Base-by-base conservation (phyloP, 1,140 invertebrate species). In the Trypoxylus dichotomus region DNA sequence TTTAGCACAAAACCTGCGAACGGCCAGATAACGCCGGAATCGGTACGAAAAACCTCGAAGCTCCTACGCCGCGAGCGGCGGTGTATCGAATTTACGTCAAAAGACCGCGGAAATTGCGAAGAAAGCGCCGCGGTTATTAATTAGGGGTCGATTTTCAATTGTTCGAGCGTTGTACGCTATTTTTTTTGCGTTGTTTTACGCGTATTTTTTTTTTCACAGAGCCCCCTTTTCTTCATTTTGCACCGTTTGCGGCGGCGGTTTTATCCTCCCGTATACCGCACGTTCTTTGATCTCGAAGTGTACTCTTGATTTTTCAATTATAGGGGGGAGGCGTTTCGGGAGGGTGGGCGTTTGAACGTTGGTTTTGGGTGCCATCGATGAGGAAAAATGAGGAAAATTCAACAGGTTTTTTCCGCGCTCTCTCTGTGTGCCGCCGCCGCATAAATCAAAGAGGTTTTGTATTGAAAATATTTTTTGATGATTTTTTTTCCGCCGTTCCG, bases 251-350 rank as follows among this genome's bases (percentile, higher is more conserved):
- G 47, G 47, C 47, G 8, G 21, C 6, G 27, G 21, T 68, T 68
- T 24, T 24, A 68, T 68, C 60, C 60, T n/a, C 60, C 25, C 19
- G 21, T 54, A 54, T 54, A 68, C 24, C 60, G 60, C 11, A 13
- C 60, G 13, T 24, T 15, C 60, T 68, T 68, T 68, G 60, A 68
- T 68, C 60, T 68, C 60, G 60, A 29, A 68, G 60, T 68, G 21
- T 68, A 68, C 60, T 68, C 60, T 68, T 68, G 60, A 68, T 68
- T 68, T 68, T 68, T 68, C 60, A 68, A 68, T 68, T 68, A 68
- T 68, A 27, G 47, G 19, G 47, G 47, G 47, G 19, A 15, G 47
- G 47, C 47, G 47, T 54, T 54, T 19, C 15, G 47, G 47, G 37
- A 11, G 42, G 42, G 42, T 60, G 21, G n/a, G 21, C 60, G 27